A percentile compares a stretch with the other conserved stretches of the same genome.
Evolutionary conservation across 2,797 vertebrate species (phyloP).

Genomic region (Cottoperca gobio): DNA sequence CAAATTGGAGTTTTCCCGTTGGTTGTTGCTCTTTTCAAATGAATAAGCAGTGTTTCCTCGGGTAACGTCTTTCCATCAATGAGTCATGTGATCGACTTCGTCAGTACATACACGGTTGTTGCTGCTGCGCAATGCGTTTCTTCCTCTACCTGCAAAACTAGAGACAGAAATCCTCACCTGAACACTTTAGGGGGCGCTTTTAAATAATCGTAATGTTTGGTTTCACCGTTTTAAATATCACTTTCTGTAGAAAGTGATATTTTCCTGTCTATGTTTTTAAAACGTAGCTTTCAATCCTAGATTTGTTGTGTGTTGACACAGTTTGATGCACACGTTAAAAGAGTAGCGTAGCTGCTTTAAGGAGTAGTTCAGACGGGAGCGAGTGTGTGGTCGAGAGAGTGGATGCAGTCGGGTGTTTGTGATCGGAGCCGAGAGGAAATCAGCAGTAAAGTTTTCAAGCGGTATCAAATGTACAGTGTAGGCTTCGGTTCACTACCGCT

Average conservation of each 20-base stretch:
- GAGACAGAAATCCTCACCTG: too few species aligned
- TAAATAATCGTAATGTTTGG: too few species aligned
- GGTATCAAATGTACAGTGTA: background rate
- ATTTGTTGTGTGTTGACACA: background rate
- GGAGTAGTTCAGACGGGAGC: background rate
- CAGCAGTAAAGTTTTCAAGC: too few species aligned
- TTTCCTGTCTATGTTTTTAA: too few species aligned
- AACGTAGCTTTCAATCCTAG: background rate
- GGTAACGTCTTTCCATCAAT: background rate
- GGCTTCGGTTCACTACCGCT: background rate
- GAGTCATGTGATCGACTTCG: background rate
- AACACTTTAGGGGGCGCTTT: too few species aligned
- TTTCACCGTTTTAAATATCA: too few species aligned
- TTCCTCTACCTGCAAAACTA: too few species aligned
- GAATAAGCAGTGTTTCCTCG: background rate
- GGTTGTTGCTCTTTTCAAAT: background rate
- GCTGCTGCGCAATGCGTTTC: too few species aligned
- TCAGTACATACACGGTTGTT: background rate
- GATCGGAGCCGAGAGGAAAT: background rate
- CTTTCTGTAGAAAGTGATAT: too few species aligned
- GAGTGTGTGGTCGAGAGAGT: too few species aligned
- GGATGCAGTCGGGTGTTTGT: too few species aligned
- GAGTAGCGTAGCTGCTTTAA: too few species aligned
- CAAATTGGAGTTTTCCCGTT: background rate
- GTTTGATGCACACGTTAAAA: background rate